These are phyloP conservation scores for Spinus olivaceus DNA, from an alignment of 2,797 vertebrate genomes.

Conservation along the genomic window DNA sequence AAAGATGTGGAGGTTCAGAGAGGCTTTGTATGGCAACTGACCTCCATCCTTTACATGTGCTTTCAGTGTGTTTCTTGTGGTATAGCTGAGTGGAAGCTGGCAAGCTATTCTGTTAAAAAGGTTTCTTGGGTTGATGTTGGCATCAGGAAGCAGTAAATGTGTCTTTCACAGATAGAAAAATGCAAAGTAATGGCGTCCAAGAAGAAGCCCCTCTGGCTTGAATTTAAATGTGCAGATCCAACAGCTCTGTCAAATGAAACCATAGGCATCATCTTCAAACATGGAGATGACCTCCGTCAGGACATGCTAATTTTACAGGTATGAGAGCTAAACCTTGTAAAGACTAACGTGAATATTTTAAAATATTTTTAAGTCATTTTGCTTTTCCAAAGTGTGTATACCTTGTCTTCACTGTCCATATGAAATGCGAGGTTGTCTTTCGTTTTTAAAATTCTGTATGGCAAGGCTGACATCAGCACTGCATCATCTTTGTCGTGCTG, in stretches of 20 bases:
- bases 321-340: not conserved
- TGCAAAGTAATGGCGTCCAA: conserved; percentile 99
- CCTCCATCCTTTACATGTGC: accelerated
- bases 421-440: not conserved
- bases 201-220: conserved; percentile 97
- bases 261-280: conserved; percentile 98
- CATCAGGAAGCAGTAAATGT: not conserved
- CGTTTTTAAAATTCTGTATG: not conserved
- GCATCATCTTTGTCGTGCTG: not conserved
- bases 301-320: conserved; percentile 99
- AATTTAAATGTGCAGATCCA: conserved; percentile 92
- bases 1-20: not conserved
- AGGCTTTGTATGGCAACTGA: not conserved
- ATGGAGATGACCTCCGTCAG: conserved; percentile 95
- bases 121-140: not conserved
- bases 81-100: not conserved
- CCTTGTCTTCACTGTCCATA: not conserved
- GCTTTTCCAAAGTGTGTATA: not conserved
- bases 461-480: not conserved
- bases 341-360: not conserved
- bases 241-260: conserved; percentile 91
- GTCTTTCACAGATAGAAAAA: conserved; percentile 87
- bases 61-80: not conserved
- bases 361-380: not conserved
- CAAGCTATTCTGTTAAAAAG: not conserved